Base-by-base conservation (phyloP, 2,888 invertebrate species). In the Steinernema carpocapsae region DNA sequence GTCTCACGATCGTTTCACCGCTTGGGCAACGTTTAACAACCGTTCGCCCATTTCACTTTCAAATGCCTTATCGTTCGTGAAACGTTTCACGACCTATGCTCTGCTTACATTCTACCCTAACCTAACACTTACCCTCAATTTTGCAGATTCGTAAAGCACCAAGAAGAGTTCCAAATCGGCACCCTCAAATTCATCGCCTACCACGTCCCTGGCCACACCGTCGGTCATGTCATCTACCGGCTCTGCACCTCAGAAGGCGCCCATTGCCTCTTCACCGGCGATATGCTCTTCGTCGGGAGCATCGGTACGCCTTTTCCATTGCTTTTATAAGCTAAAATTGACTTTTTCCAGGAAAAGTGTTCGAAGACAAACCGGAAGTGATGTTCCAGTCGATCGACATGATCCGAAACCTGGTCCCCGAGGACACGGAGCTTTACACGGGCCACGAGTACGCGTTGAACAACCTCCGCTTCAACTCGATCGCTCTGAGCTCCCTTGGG, bases 371-470 rank as follows among this genome's bases (percentile, higher is more conserved):
- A 17, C 56, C 56, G 26, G 56, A 56, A 56, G 56, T 56, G 56
- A 56, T 56, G 56, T 56, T 56, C 56, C 56, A 56, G 26, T 56
- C 56, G 56, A 56, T 56, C 26, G 56, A 56, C 56, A 56, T 56
- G 56, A 56, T 56, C 56, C 56, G 56, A 3, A 22, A 22, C 7
- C 56, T 56, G 7, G 24, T 56, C 26, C 56, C 56, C 56, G 26
- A 56, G 6, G 56, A 56, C 56, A 56, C 56, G 6, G 56, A 56
- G 26, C 56, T 56, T 3, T 56, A 22, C 56, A 56, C 56, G 26
- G 56, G 56, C 22, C 56, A 56, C 56, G 56, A 56, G 26, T 56
- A 56, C 56, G 56, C 56, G 10, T 26, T 56, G 6, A 56, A 56
- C 56, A 56, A 56, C 56, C 56, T 56, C n/a, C 56, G 56, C 56